Base-by-base conservation (phyloP, 1,140 invertebrate species). In the Aplysia californica region DNA sequence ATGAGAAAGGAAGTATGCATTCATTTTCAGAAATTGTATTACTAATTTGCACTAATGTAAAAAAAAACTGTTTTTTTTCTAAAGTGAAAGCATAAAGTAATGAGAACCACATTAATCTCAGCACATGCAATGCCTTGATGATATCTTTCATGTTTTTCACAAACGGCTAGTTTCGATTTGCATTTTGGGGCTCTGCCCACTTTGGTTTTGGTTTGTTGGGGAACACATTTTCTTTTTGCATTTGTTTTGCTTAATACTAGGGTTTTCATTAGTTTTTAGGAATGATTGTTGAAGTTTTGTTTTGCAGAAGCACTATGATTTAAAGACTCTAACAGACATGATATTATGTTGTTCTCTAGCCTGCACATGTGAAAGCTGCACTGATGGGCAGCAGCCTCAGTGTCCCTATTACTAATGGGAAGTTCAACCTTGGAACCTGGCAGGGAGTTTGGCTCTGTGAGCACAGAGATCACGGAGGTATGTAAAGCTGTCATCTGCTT, bases 371-470 rank as follows among this genome's bases (percentile, higher is more conserved):
- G 78, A 99, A 99, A 91, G 96, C 97, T 70, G 97, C 96, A 89
- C 97, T 99, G 89, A 92, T 98, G 80, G 97, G 97, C 79, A 97
- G 96, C 73, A 97, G 96, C 80, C 91, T 98, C 83, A 98, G 95
- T 85, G 96, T 98, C 85, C 97, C 97, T 80, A 97, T 98, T 86
- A 97, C 96, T 76, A 95, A 98, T 87, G 97, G 97, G 69, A 96
- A 97, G 89, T 91, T 98, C 80, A 97, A 96, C 85, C 91, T 98
- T 79, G 97, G 97, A 71, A 97, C 96, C 81, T 98, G 97, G 97
- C 97, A 98, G 91, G 97, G 97, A 71, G 94, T 99, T 78, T 99
- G 97, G 97, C 92, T 99, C 76, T 98, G 97, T 92, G 97, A 99
- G 91, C 97, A 99, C 91, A 93, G 97, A 84, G 96, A 98, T 91